Percentiles rank a stretch among this genome's conserved stretches.
These are phyloP conservation scores for Tauraco erythrolophus DNA, from an alignment of 2,113 vertebrate genomes.

Conservation along the genomic window DNA sequence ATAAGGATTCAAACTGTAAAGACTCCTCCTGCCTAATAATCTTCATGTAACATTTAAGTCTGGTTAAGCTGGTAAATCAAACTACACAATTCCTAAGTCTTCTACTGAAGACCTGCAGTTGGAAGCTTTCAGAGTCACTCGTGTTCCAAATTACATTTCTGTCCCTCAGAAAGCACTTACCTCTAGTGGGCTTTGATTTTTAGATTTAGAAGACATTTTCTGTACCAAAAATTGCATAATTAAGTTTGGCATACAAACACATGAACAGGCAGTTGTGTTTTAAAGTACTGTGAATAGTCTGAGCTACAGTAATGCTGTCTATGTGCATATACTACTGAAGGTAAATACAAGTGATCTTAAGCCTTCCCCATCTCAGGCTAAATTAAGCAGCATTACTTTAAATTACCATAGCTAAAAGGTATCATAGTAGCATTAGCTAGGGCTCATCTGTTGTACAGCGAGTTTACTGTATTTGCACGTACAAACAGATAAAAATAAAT, in stretches of 20 bases:
- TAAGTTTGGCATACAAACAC: not conserved
- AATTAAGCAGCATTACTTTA: not conserved
- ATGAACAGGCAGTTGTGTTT: not conserved
- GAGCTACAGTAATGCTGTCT: not conserved
- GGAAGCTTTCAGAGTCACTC: accelerated
- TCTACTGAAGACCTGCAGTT: not conserved
- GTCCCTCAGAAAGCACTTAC: not conserved
- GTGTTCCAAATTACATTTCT: not conserved
- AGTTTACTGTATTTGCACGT: not conserved
- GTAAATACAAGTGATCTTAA: not conserved
- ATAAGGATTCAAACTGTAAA: not conserved
- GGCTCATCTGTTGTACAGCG: not conserved
- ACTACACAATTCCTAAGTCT: not conserved
- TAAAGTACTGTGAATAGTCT: not conserved
- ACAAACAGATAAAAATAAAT: not conserved
- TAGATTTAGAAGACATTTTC: not conserved
- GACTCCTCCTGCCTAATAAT: not conserved
- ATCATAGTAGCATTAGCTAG: not conserved
- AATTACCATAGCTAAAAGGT: not conserved
- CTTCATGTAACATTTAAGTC: not conserved
- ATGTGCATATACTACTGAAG: not conserved
- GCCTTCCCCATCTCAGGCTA: not conserved
- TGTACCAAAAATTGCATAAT: not conserved
- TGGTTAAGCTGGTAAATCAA: not conserved
- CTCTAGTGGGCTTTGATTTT: not conserved